phyloP scores from a whole-genome alignment of 2,888 invertebrate genomes.

The Tetramorium bicarinatum region DNA sequence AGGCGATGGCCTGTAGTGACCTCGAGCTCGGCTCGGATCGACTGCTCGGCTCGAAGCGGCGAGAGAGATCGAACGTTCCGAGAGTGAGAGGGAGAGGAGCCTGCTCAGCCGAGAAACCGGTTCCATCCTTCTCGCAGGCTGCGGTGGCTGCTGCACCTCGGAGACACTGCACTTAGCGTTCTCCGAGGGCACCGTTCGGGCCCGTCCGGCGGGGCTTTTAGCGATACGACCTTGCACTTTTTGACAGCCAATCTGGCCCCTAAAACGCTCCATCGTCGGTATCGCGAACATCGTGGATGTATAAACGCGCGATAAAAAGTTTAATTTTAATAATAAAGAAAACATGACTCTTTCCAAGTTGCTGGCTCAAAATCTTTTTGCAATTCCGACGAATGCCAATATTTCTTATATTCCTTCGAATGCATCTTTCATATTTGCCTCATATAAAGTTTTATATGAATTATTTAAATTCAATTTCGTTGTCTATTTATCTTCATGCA shows the following conservation, averaged over 20 bases:
- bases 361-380: neutral
- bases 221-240: conserved; percentile 72
- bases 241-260: conserved; percentile 61
- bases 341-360: neutral
- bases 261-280: conserved; percentile 52
- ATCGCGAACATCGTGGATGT: neutral
- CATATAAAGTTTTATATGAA: neutral
- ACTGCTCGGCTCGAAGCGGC: conserved; percentile 70
- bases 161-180: conserved; percentile 78
- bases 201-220: conserved; percentile 75
- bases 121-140: conserved; percentile 79
- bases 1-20: conserved; percentile 84
- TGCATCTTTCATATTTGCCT: neutral
- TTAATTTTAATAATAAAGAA: neutral
- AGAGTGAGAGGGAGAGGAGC: conserved; percentile 66
- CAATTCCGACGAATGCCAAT: neutral
- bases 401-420: neutral
- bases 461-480: neutral
- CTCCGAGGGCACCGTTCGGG: conserved; percentile 74
- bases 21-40: conserved; percentile 80
- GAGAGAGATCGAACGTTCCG: conserved; percentile 59
- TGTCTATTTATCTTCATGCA: neutral
- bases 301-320: neutral
- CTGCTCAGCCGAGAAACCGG: conserved; percentile 82
- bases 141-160: conserved; percentile 61